Evolutionary conservation across 2,113 vertebrate genomes (phyloP), one percentile per base, ranked within the genome.

Genomic region (Sceloporus undulatus): DNA sequence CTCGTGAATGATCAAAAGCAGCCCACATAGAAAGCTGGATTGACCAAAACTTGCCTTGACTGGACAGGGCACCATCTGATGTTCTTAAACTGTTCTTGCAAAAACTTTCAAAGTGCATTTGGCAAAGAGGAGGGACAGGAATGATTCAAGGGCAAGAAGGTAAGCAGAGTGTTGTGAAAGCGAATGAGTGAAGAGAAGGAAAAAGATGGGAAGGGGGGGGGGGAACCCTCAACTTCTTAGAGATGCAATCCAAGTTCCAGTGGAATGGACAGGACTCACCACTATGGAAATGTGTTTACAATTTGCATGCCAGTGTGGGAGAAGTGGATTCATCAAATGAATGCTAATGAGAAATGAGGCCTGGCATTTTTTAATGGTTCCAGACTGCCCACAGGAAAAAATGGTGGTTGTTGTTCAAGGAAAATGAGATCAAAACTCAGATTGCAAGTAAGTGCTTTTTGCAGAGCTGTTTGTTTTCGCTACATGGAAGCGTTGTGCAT

Each of bases 111-210:
- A 54, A 71, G 66, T 25, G 7, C 16, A 19, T 25, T 70, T 29
- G 71, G 23, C 21, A 73, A 48, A 56, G 13, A 70, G 54, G 42
- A 79, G 42, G 19, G 52, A 48, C 75, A 70, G 62, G n/a, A 56
- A 80, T 59, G 38, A 80, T 87, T 87, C 77, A 87, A 81, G 52
- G 25, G 34, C 8, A 62, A 19, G 54, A 59, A 87, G 27, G 21
- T 66, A 87, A 29, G 48, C 68, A 29, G 48, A 42, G 68, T 21
- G 29, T 34, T 34, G 5, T 66, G 77, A 80, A 71, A 59, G 11
- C 59, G 48, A 40, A 73, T 29, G 34, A 40, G 48, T 16, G 13
- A 62, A 14, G 59, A 80, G 85, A n/a, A 73, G n/a, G 68, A 18
- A 73, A 59, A 21, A 21, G 40, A 48, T 48, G 25, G 38, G 38